Percentiles rank a stretch among this genome's conserved stretches.
These are phyloP conservation scores for Monochamus saltuarius DNA, from an alignment of 1,140 invertebrate genomes.

Conservation along the genomic window DNA sequence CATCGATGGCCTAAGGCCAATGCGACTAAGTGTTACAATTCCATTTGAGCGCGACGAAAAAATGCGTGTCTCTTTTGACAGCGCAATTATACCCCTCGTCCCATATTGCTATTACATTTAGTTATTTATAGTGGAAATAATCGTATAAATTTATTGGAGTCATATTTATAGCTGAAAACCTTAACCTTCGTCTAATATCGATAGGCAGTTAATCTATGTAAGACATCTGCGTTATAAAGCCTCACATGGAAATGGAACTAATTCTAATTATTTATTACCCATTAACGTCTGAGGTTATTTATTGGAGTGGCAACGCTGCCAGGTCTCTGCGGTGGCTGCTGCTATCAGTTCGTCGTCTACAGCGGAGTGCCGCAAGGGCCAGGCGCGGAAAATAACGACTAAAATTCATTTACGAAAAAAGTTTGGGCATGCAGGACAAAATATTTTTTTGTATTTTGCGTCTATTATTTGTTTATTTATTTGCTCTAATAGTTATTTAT, in stretches of 20 bases:
- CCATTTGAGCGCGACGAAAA: background rate
- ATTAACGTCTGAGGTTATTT: constrained; percentile 42
- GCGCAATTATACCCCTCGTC: background rate
- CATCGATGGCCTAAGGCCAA: too few relatives aligned
- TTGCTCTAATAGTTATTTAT: too few relatives aligned
- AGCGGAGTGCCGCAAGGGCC: too few relatives aligned
- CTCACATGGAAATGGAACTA: constrained; percentile 45
- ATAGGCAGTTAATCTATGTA: constrained; percentile 42
- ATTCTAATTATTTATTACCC: constrained; percentile 46
- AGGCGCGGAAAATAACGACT: too few relatives aligned
- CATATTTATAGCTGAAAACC: constrained; percentile 28
- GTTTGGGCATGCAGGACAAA: too few relatives aligned
- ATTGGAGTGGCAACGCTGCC: constrained; percentile 14
- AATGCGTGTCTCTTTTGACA: background rate
- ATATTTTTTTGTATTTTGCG: too few relatives aligned
- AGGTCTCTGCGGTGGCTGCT: constrained; percentile 8
- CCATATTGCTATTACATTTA: constrained; percentile 5
- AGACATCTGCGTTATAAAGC: constrained; percentile 42
- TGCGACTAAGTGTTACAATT: too few relatives aligned
- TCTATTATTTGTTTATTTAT: too few relatives aligned
- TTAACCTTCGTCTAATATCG: constrained; percentile 37
- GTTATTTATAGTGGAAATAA: constrained; percentile 31
- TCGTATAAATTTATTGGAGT: constrained; percentile 30
- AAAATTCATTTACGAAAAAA: too few relatives aligned
- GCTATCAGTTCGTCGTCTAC: too few relatives aligned